Percentiles rank a stretch among this genome's conserved stretches.
phyloP scores from a whole-genome alignment of 2,888 invertebrate species.

The Spialia ferax region DNA sequence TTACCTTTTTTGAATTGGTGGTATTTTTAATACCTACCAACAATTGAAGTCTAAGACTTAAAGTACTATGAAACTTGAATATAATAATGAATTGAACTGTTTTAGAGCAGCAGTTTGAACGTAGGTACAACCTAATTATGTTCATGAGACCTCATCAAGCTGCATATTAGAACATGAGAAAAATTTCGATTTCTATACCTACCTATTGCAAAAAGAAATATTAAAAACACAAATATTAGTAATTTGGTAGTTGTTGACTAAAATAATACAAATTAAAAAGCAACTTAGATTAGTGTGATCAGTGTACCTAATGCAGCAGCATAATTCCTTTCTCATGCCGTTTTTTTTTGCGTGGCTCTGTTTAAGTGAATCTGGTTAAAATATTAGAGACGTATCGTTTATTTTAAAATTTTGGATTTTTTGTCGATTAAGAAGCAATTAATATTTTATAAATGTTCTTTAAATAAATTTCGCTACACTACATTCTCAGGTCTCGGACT shows the following conservation, averaged over 20 bases:
- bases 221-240: no score
- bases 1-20: slow-evolving; percentile 16
- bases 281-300: no score
- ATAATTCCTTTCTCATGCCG: background rate
- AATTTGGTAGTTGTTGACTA: no score
- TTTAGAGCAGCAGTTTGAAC: background rate
- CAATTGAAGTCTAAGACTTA: background rate
- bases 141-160: no score
- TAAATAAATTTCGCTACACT: slow-evolving; percentile 4
- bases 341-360: background rate
- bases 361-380: background rate
- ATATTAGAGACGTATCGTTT: no score
- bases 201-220: background rate
- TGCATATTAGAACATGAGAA: background rate
- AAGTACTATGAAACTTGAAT: no score
- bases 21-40: slow-evolving; percentile 14
- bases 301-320: background rate
- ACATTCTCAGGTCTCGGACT: slow-evolving; percentile 2
- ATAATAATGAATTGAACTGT: background rate
- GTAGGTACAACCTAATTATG: background rate
- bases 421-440: slow-evolving; percentile 11
- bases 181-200: background rate
- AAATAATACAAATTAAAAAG: no score
- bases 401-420: background rate
- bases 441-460: slow-evolving; percentile 3